phyloP scores from a whole-genome alignment of 1,140 invertebrate genomes.

The Bradysia coprophila region DNA sequence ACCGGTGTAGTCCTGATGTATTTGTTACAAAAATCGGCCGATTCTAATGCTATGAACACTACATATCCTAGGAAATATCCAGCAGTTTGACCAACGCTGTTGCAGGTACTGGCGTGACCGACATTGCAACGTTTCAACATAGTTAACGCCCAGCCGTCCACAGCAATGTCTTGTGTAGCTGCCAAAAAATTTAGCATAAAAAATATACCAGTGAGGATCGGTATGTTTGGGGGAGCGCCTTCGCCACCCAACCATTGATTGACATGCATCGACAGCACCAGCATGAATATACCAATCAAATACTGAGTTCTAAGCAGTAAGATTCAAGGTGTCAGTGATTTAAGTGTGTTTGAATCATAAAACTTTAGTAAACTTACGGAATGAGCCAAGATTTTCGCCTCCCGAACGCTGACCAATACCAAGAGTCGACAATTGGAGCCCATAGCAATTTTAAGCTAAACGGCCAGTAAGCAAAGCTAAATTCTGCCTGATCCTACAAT shows the following conservation, averaged over 20 bases:
- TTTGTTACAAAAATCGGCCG: slow-evolving; percentile 85
- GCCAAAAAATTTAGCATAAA: slow-evolving; percentile 89
- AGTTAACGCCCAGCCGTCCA: slow-evolving; percentile 98
- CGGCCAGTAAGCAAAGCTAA: slow-evolving; percentile 96
- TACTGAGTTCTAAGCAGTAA: no score
- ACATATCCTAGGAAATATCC: slow-evolving; percentile 97
- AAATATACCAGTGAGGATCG: slow-evolving; percentile 67
- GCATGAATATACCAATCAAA: slow-evolving; percentile 66
- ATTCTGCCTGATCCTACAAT: slow-evolving; percentile 97
- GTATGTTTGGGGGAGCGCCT: slow-evolving; percentile 51
- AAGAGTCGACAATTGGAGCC: slow-evolving; percentile 93
- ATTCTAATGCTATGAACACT: slow-evolving; percentile 93
- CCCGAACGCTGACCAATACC: slow-evolving; percentile 69
- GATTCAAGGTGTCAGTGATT: no score
- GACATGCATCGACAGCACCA: slow-evolving; percentile 57
- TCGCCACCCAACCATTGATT: slow-evolving; percentile 54
- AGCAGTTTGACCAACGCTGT: slow-evolving; percentile 94
- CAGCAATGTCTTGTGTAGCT: slow-evolving; percentile 98
- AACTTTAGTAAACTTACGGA: no score
- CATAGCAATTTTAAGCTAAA: slow-evolving; percentile 94
- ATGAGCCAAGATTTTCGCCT: slow-evolving; percentile 95
- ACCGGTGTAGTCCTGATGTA: slow-evolving; percentile 65
- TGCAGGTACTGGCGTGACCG: slow-evolving; percentile 97
- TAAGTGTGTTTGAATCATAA: no score
- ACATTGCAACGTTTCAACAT: slow-evolving; percentile 96